Percentiles rank a stretch among this genome's conserved stretches.
Evolutionary conservation across 2,113 vertebrate genomes (phyloP).

Genomic region (Morone saxatilis): DNA sequence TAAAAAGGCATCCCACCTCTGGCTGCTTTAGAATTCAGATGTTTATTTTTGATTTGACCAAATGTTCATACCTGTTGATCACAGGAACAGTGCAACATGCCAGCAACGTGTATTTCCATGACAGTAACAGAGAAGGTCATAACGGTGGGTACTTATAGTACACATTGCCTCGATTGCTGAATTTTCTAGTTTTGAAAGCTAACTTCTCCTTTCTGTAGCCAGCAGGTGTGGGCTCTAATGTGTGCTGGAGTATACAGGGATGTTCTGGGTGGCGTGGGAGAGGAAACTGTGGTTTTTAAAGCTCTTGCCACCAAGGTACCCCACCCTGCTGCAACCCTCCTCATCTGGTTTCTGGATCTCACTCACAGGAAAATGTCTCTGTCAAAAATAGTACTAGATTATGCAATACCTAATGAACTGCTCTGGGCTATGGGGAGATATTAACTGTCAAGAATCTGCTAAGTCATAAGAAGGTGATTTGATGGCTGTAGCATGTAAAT

Average conservation of each 20-base stretch:
- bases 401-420: slow-evolving; percentile 4
- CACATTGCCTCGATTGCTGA: slow-evolving; percentile 4
- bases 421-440: neutral
- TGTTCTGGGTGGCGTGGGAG: slow-evolving; percentile 66
- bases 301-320: slow-evolving; percentile 39
- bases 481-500: neutral
- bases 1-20: neutral
- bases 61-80: neutral
- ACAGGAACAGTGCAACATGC: neutral
- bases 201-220: slow-evolving; percentile 56
- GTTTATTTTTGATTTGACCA: neutral
- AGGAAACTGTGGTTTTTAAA: slow-evolving; percentile 75
- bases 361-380: slow-evolving; percentile 13
- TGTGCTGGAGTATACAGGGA: neutral
- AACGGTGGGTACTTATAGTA: neutral
- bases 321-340: slow-evolving; percentile 61
- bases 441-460: slow-evolving; percentile 8
- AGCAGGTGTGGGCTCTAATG: slow-evolving; percentile 51
- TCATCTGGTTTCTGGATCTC: slow-evolving; percentile 43
- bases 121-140: neutral
- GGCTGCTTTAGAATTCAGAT: neutral
- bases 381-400: slow-evolving; percentile 13
- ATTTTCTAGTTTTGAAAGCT: slow-evolving; percentile 30
- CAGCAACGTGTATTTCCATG: fast-evolving
- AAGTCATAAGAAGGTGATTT: neutral